A percentile compares a stretch with the other conserved stretches of the same genome.
These are phyloP conservation scores for Scomberomorus guttatus DNA, from an alignment of 2,797 vertebrate species.

Conservation along the genomic window DNA sequence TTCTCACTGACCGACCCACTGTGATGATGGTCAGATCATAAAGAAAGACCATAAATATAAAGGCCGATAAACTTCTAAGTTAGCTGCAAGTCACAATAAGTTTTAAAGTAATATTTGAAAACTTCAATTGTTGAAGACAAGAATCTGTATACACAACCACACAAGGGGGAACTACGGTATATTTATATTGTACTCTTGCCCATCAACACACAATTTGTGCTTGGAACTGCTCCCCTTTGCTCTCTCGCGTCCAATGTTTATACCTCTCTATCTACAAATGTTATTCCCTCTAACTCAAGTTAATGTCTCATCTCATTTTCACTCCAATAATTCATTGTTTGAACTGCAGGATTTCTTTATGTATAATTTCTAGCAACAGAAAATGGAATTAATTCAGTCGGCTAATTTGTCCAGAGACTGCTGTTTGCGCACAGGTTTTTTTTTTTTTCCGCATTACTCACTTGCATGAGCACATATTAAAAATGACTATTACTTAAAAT, in stretches of 20 bases:
- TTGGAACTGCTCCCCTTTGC: not conserved
- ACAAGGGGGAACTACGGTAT: not conserved
- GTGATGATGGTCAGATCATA: constrained; percentile 29
- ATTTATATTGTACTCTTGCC: not conserved
- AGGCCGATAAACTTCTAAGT: not conserved
- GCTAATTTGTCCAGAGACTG: not conserved
- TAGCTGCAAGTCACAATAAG: not conserved
- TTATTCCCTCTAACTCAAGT: not conserved
- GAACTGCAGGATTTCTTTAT: not conserved
- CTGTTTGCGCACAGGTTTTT: not conserved
- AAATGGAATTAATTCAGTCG: not conserved
- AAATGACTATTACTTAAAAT: constrained; percentile 9
- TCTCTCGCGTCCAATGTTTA: not conserved
- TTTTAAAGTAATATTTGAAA: not conserved
- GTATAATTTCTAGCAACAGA: not conserved
- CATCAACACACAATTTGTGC: not conserved
- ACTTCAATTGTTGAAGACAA: constrained; percentile 2
- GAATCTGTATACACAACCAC: constrained; percentile 7
- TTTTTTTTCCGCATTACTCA: constrained; percentile 10
- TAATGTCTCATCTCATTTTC: constrained; percentile 5
- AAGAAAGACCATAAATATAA: constrained; percentile 14
- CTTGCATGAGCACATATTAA: constrained; percentile 1
- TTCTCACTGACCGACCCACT: constrained; percentile 12
- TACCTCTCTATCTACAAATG: not conserved
- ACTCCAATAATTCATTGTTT: constrained; percentile 1